phyloP scores from a whole-genome alignment of 2,113 vertebrate genomes.

The Zosterops hypoxanthus region DNA sequence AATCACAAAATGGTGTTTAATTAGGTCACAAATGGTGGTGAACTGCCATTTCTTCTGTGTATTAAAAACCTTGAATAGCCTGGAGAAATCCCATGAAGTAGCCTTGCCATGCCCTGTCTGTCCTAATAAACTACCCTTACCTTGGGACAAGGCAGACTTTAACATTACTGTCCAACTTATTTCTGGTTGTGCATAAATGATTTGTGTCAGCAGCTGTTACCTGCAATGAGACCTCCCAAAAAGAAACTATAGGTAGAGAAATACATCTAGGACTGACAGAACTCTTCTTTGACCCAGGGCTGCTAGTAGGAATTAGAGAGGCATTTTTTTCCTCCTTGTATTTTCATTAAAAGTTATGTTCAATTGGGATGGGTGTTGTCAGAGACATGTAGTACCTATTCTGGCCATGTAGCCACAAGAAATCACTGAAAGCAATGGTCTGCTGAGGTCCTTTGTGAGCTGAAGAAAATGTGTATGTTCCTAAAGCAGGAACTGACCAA shows the following conservation, averaged over 20 bases:
- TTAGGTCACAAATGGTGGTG: background rate
- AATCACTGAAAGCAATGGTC: background rate
- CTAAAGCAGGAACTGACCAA: background rate
- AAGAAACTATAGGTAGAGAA: background rate
- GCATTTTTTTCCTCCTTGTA: background rate
- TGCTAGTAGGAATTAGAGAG: background rate
- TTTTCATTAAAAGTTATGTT: background rate
- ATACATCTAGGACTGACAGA: background rate
- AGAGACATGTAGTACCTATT: background rate
- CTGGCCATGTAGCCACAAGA: background rate
- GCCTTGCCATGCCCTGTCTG: background rate
- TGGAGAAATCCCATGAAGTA: background rate
- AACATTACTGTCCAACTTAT: background rate
- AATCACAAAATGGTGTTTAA: background rate
- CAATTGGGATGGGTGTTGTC: background rate
- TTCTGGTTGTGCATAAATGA: background rate
- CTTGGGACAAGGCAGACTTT: background rate
- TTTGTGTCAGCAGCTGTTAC: background rate
- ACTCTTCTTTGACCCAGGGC: background rate
- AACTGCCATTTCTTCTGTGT: background rate
- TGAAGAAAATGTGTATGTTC: background rate
- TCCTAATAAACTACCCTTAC: background rate
- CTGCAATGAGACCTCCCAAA: background rate
- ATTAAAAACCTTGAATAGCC: background rate
- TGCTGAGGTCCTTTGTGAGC: background rate